Evolutionary conservation across 2,888 invertebrate species (phyloP).

Genomic region (Pediacus dermestoides): DNA sequence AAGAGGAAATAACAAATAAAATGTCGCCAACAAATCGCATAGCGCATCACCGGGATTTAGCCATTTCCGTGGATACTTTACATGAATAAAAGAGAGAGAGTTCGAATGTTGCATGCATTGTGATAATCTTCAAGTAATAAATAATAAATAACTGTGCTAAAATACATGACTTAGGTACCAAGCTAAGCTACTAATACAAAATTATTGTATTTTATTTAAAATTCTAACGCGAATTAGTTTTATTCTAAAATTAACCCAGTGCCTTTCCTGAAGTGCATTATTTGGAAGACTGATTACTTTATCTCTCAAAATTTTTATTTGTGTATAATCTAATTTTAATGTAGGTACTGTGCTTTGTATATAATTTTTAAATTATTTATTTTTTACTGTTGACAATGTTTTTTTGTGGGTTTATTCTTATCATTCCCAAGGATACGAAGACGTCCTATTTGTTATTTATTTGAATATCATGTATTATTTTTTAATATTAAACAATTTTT

Average conservation of each 20-base stretch:
- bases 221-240: conserved; percentile 11
- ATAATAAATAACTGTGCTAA: too few species aligned
- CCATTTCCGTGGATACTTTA: conserved; percentile 47
- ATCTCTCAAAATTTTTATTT: conserved; percentile 22
- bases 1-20: conserved; percentile 67
- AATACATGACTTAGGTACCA: too few species aligned
- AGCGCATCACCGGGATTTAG: conserved; percentile 40
- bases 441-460: conserved; percentile 34
- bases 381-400: conserved; percentile 33
- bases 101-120: too few species aligned
- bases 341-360: conserved; percentile 29
- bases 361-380: conserved; percentile 37
- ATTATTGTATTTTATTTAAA: too few species aligned
- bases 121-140: too few species aligned
- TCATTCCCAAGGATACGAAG: conserved; percentile 41
- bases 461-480: conserved; percentile 21
- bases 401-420: conserved; percentile 35
- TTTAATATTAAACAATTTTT: conserved; percentile 9
- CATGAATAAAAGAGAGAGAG: conserved; percentile 37
- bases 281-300: conserved; percentile 33
- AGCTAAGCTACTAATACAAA: too few species aligned
- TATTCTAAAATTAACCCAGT: conserved; percentile 16
- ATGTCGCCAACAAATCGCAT: conserved; percentile 42
- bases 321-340: conserved; percentile 32
- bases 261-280: conserved; percentile 28